Evolutionary conservation across 2,888 invertebrate genomes (phyloP).

Genomic region (Disparrhopalites patrizii): DNA sequence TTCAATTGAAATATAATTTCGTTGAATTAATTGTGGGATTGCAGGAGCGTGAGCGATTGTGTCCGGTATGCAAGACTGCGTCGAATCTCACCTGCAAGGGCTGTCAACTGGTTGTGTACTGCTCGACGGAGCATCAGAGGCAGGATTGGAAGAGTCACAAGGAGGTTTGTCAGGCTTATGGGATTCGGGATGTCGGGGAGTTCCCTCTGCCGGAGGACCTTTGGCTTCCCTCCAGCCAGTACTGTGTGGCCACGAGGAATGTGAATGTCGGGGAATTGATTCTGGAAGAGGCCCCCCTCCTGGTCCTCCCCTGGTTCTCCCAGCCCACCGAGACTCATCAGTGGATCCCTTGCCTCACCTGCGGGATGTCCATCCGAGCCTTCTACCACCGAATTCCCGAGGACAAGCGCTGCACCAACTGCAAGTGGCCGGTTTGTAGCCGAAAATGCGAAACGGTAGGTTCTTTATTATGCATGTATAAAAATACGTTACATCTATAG

Average conservation of each 20-base stretch:
- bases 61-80: neutral
- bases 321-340: neutral
- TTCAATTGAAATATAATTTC: too few species aligned
- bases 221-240: neutral
- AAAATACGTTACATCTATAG: neutral
- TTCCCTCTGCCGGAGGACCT: neutral
- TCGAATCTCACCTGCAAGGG: neutral
- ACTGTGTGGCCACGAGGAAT: neutral
- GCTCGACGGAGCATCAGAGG: neutral
- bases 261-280: neutral
- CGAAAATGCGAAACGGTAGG: neutral
- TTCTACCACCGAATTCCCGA: neutral
- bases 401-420: neutral
- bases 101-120: neutral
- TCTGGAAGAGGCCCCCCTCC: neutral
- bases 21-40: too few species aligned
- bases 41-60: too few species aligned
- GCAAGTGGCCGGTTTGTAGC: neutral
- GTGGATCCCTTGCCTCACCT: neutral
- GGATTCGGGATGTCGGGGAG: neutral
- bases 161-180: neutral
- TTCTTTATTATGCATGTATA: too few species aligned
- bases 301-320: neutral
- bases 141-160: neutral
- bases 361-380: neutral